Percentiles rank a stretch among this genome's conserved stretches.
phyloP scores from a whole-genome alignment of 2,888 invertebrate genomes.

The Actias luna region DNA sequence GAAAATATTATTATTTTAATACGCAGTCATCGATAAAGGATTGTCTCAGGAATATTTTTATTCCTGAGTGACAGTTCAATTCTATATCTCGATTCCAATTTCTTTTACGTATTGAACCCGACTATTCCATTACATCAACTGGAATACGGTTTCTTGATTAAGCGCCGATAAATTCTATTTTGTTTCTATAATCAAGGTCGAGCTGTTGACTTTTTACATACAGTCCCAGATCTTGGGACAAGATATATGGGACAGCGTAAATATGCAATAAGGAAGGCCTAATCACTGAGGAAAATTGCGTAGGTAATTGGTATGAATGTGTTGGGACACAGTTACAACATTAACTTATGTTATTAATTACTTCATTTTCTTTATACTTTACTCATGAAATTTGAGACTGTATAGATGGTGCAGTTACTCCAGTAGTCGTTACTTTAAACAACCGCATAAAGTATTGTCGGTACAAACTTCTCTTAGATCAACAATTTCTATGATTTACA shows the following conservation, averaged over 20 bases:
- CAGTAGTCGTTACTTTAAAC: too few species aligned
- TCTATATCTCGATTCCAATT: constrained; percentile 1
- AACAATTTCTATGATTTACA: too few species aligned
- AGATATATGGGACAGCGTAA: constrained; percentile 26
- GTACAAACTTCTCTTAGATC: too few species aligned
- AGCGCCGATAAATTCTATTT: constrained; percentile 20
- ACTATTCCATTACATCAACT: constrained; percentile 10
- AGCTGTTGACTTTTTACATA: constrained; percentile 35
- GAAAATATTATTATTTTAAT: too few species aligned
- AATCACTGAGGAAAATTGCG: constrained; percentile 16
- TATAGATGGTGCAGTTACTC: too few species aligned
- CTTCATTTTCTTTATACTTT: not conserved
- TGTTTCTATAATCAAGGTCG: constrained; percentile 30
- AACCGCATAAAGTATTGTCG: too few species aligned
- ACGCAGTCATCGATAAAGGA: too few species aligned
- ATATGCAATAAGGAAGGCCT: constrained; percentile 21
- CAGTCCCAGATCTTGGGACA: constrained; percentile 26
- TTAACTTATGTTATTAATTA: not conserved
- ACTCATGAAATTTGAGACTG: not conserved
- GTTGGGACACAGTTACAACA: not conserved
- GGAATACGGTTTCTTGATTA: constrained; percentile 1
- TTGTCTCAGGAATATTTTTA: too few species aligned
- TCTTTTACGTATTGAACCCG: not conserved
- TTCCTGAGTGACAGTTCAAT: not conserved
- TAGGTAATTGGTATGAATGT: constrained; percentile 12